Conservation (phyloP, 2,797 vertebrate genomes). For the Sebastes taczanowskii region DNA sequence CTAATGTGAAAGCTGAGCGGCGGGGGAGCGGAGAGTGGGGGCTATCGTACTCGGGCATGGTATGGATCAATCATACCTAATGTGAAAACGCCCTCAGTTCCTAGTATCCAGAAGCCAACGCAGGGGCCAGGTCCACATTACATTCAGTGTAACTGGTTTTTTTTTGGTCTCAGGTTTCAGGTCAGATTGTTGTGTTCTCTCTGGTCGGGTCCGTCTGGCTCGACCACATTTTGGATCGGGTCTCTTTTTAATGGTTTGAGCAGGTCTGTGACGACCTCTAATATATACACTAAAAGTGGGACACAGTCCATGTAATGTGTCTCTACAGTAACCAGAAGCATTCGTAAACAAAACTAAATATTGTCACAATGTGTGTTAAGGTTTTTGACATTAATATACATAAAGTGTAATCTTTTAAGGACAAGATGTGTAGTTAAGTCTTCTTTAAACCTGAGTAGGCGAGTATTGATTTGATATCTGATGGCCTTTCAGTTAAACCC, state of each 20-base stretch:
- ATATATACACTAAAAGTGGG: neutral
- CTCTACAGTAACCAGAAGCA: neutral
- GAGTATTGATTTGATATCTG: neutral
- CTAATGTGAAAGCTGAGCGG: too few relatives aligned
- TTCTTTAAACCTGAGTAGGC: neutral
- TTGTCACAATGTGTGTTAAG: neutral
- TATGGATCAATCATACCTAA: too few relatives aligned
- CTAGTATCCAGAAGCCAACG: neutral
- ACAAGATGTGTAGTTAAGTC: neutral
- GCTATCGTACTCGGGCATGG: too few relatives aligned
- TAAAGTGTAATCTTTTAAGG: neutral
- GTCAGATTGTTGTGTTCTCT: neutral
- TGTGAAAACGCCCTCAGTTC: neutral
- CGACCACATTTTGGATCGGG: neutral
- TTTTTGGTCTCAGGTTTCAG: neutral
- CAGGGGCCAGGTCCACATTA: neutral
- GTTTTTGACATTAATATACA: neutral
- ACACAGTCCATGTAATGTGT: neutral
- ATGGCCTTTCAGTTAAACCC: slow-evolving; percentile 9
- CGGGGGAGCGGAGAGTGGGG: too few relatives aligned
- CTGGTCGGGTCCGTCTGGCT: too few relatives aligned
- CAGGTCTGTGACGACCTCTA: neutral
- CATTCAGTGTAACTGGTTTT: neutral
- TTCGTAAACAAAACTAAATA: neutral
- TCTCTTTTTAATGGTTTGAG: neutral